A percentile compares a stretch with the other conserved stretches of the same genome.
Conservation (phyloP, 2,113 vertebrate species). For the Sakesphorus luctuosus region DNA sequence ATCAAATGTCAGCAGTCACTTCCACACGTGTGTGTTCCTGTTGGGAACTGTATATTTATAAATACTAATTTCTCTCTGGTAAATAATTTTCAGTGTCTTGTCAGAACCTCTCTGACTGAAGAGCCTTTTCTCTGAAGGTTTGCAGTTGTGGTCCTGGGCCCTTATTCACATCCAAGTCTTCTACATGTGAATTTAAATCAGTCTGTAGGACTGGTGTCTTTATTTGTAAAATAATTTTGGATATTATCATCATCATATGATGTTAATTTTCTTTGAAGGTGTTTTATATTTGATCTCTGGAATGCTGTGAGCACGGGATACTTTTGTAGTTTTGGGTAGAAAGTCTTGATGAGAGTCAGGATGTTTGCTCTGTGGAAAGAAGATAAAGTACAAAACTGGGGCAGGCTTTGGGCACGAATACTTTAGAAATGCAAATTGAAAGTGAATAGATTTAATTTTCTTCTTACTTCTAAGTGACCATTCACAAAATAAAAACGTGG, state of each 20-base stretch:
- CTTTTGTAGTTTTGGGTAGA: background rate
- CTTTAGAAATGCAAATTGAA: background rate
- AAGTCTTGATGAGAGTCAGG: background rate
- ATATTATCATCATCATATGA: background rate
- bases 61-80: background rate
- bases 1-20: background rate
- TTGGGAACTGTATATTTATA: background rate
- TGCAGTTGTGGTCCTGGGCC: background rate
- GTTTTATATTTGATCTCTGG: fast-evolving
- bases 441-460: background rate
- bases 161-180: no score
- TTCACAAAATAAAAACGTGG: background rate
- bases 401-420: background rate
- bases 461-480: background rate
- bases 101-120: background rate
- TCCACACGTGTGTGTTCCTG: background rate
- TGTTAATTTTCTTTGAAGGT: background rate
- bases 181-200: fast-evolving
- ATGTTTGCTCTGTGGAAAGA: background rate
- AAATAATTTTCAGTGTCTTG: background rate
- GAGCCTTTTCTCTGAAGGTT: background rate
- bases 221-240: background rate
- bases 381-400: background rate
- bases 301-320: fast-evolving
- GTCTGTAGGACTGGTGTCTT: background rate